Conservation (phyloP, 2,113 vertebrate species). For the Rhinichthys klamathensis region DNA sequence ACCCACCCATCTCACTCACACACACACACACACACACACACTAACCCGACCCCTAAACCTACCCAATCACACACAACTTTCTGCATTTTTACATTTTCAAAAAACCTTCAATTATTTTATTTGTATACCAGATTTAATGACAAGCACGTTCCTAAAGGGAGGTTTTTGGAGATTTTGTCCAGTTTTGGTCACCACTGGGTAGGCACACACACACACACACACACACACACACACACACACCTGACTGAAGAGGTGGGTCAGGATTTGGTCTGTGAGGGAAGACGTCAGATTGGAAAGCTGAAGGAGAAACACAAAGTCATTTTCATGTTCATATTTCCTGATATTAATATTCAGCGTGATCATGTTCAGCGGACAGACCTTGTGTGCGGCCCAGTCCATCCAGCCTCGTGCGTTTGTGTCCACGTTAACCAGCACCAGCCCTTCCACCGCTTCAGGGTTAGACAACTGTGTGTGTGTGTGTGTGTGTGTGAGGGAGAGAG, state of each 20-base stretch:
- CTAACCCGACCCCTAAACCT: no score
- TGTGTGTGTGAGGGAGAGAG: no score
- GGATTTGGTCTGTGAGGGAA: conserved; percentile 85
- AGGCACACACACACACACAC: no score
- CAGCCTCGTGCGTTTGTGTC: conserved; percentile 87
- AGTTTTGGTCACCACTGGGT: no score
- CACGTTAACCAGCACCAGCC: conserved; percentile 90
- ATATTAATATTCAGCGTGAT: neutral
- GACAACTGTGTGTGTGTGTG: conserved; percentile 69
- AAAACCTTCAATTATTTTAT: no score
- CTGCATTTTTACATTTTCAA: no score
- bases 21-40: no score
- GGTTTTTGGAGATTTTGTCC: no score
- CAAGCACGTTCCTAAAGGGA: no score
- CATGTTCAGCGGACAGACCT: conserved; percentile 70
- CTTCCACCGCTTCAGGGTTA: conserved; percentile 86
- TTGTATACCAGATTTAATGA: no score
- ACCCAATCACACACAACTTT: no score
- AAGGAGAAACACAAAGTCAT: conserved; percentile 16
- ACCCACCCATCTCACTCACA: no score
- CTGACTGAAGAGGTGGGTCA: conserved; percentile 89
- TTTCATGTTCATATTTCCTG: neutral
- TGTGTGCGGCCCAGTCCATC: conserved; percentile 94
- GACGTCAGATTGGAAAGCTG: conserved; percentile 85
- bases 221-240: conserved; percentile 61